phyloP scores from a whole-genome alignment of 2,113 vertebrate species.

The Nothoprocta pentlandii region DNA sequence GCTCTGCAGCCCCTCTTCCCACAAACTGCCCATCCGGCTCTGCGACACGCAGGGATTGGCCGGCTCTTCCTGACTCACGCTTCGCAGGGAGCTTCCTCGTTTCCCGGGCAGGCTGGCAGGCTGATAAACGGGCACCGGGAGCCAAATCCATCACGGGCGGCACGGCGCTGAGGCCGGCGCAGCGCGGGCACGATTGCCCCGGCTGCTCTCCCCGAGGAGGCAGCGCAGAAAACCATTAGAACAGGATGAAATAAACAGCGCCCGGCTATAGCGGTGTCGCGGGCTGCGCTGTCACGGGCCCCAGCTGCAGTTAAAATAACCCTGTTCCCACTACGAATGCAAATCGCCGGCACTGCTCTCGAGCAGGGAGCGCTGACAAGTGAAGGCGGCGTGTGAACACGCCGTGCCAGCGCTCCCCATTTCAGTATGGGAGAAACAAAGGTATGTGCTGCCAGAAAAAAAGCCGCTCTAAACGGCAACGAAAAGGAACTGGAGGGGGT shows the following conservation, averaged over 20 bases:
- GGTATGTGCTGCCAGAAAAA: slow-evolving; percentile 44
- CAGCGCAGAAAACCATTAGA: neutral
- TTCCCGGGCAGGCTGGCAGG: neutral
- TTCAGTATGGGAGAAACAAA: slow-evolving; percentile 66
- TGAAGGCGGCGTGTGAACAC: slow-evolving; percentile 62
- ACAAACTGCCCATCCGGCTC: neutral
- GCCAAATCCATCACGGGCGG: neutral
- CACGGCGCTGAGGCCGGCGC: neutral
- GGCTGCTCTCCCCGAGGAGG: neutral
- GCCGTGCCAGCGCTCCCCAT: slow-evolving; percentile 47
- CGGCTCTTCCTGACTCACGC: neutral
- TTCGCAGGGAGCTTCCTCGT: neutral
- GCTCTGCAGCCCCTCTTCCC: neutral
- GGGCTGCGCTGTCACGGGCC: slow-evolving; percentile 6
- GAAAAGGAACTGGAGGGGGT: slow-evolving; percentile 19
- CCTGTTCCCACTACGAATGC: slow-evolving; percentile 22
- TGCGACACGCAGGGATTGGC: neutral
- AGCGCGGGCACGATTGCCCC: rapidly evolving
- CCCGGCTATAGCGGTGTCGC: neutral
- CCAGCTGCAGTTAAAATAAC: slow-evolving; percentile 28
- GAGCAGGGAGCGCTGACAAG: slow-evolving; percentile 52
- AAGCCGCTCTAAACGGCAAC: neutral
- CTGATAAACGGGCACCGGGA: neutral
- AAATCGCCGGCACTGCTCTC: slow-evolving; percentile 30
- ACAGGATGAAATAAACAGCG: slow-evolving; percentile 15